Evolutionary conservation across 2,797 vertebrate species (phyloP).

Genomic region (Triplophysa yarkandensis): DNA sequence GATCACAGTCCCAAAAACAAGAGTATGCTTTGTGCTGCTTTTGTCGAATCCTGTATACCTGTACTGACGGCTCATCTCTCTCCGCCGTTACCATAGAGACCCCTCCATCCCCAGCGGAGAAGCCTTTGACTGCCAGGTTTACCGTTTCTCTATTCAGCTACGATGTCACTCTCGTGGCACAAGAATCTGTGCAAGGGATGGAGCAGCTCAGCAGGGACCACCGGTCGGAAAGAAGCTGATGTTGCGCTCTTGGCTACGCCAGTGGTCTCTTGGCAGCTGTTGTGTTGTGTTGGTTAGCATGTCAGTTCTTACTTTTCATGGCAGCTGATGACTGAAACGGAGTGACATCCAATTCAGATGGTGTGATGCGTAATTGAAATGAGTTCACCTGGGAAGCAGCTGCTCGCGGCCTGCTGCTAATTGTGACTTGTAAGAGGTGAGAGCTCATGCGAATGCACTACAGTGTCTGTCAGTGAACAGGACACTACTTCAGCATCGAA

Average conservation of each 20-base stretch:
- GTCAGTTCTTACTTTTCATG: constrained; percentile 65
- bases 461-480: background rate
- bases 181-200: constrained; percentile 51
- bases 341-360: constrained; percentile 71
- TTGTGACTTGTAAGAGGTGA: constrained; percentile 57
- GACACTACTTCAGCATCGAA: background rate
- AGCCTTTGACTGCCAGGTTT: constrained; percentile 73
- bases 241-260: constrained; percentile 66
- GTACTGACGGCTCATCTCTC: constrained; percentile 68
- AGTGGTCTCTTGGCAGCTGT: constrained; percentile 69
- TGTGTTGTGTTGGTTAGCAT: constrained; percentile 53
- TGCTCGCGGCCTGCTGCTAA: constrained; percentile 60
- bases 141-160: constrained; percentile 70
- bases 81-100: constrained; percentile 83
- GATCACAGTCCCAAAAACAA: constrained; percentile 57
- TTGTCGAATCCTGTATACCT: constrained; percentile 76
- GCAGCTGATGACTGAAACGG: constrained; percentile 64
- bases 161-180: constrained; percentile 68
- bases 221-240: constrained; percentile 31
- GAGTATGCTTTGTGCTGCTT: constrained; percentile 57
- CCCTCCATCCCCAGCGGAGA: constrained; percentile 72
- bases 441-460: constrained; percentile 21
- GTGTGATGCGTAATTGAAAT: constrained; percentile 73
- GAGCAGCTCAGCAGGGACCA: constrained; percentile 41
- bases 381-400: constrained; percentile 72